Evolutionary conservation across 2,113 vertebrate genomes (phyloP), one percentile per base, ranked within the genome.

Genomic region (Anoura caudifer): DNA sequence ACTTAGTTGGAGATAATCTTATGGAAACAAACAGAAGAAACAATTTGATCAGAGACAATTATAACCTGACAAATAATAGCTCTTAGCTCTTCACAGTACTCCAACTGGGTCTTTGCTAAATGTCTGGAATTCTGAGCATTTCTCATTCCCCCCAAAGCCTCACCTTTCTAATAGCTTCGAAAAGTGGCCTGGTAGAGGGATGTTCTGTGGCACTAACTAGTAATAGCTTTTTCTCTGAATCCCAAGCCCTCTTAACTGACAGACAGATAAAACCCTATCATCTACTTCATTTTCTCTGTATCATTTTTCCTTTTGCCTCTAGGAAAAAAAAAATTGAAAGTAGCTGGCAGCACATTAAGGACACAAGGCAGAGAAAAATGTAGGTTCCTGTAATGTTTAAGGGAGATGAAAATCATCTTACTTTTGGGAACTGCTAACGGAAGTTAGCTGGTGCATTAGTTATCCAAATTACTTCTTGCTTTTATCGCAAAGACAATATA

Each of bases 381-480:
- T 96, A 96, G 19, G 28, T 52, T 96, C 84, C 89, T 96, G 91
- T 95, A 98, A 96, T 96, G 54, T 98, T 98, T 97, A 97, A 98
- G 94, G 61, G 87, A 87, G 97, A 93, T 87, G 95, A 77, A 98
- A 98, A 98, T 98, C 95, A 76, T 84, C 52, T 95, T 95, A 20
- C 31, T 87, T 97, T 98, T 97, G 80, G 97, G 95, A 98, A 92
- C 67, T 97, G 59, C 38, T 97, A 95, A 90, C 75, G 22, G 95
- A 97, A 96, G 97, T 96, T 84, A 96, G 80, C 65, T 89, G 85
- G 83, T 85, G 81, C 90, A 98, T 98, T 98, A 98, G 93, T 97
- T 97, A 97, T 89, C 95, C 88, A 97, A 98, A 98, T 98, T 98
- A 92, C 93, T 82, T 96, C 88, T 97, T 98, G 76, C 93, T 98